Percentiles rank a stretch among this genome's conserved stretches.
These are phyloP conservation scores for human (Homo sapiens) DNA, from an alignment of 2,113 vertebrate species.

Conservation along the genomic window GRCh38 chr12:121827501-121828000, in stretches of 20 bases:
- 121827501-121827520: constrained; percentile 83
- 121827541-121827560: constrained; percentile 94
- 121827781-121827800: constrained; percentile 98
- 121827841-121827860: constrained; percentile 98
- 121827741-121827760: constrained; percentile 99
- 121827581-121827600: constrained; percentile 95
- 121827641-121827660: constrained; percentile 93
- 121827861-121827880: fast-evolving
- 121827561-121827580: constrained; percentile 97
- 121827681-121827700: fast-evolving
- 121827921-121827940: constrained; percentile 91
- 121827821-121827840: constrained; percentile 99
- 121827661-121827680: fast-evolving
- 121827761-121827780: constrained; percentile 98
- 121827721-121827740: constrained; percentile 89
- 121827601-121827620: constrained; percentile 95
- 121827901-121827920: background rate
- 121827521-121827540: constrained; percentile 98
- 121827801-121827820: constrained; percentile 99
- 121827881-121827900: fast-evolving
- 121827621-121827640: constrained; percentile 99
- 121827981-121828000: constrained; percentile 99
- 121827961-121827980: constrained; percentile 97
- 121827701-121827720: fast-evolving
- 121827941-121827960: constrained; percentile 98